Conservation (phyloP, 2,797 vertebrate genomes). For the Lindbergichthys nudifrons region DNA sequence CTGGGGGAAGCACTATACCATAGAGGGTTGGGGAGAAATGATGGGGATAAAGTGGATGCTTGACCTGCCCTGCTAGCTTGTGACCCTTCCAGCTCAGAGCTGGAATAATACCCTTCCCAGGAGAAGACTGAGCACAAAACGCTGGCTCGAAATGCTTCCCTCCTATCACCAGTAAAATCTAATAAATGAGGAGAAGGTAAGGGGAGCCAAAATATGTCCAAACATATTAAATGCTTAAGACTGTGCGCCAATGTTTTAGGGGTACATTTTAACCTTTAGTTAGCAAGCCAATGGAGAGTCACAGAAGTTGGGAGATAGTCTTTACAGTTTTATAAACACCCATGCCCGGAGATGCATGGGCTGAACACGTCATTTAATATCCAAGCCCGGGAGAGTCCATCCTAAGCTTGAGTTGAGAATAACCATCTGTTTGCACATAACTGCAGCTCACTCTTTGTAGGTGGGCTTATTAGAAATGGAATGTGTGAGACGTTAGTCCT, state of each 20-base stretch:
- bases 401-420: slow-evolving; percentile 57
- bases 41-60: slow-evolving; percentile 66
- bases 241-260: slow-evolving; percentile 10
- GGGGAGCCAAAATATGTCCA: slow-evolving; percentile 44
- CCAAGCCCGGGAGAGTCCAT: slow-evolving; percentile 49
- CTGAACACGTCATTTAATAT: slow-evolving; percentile 61
- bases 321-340: slow-evolving; percentile 14
- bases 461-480: slow-evolving; percentile 74
- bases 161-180: slow-evolving; percentile 58
- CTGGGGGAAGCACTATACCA: slow-evolving; percentile 37
- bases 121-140: slow-evolving; percentile 63
- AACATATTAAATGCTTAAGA: slow-evolving; percentile 53
- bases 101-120: slow-evolving; percentile 75
- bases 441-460: slow-evolving; percentile 68
- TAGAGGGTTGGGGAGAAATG: slow-evolving; percentile 48
- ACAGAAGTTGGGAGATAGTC: slow-evolving; percentile 15
- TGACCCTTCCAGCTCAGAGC: slow-evolving; percentile 68
- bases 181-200: slow-evolving; percentile 46
- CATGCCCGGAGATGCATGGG: slow-evolving; percentile 25
- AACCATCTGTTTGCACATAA: slow-evolving; percentile 71
- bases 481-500: slow-evolving; percentile 70
- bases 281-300: slow-evolving; percentile 6
- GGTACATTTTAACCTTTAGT: slow-evolving; percentile 8
- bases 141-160: slow-evolving; percentile 53
- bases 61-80: slow-evolving; percentile 66